Evolutionary conservation across 2,888 invertebrate genomes (phyloP).

Genomic region (Drosophila lutescens): DNA sequence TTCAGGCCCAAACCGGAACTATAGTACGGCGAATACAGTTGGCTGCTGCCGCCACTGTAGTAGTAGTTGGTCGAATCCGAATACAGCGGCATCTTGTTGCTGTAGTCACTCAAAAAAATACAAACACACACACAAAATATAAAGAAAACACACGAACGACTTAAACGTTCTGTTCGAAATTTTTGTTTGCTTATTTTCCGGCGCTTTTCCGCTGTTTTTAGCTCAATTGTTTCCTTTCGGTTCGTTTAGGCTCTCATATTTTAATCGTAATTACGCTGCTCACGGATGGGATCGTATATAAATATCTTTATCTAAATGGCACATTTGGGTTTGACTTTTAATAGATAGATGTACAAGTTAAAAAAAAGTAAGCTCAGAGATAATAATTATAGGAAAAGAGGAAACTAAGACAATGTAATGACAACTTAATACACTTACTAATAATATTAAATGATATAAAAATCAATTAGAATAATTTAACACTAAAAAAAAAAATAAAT

Average conservation of each 20-base stretch:
- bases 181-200: slow-evolving; percentile 17
- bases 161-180: not conserved
- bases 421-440: too few relatives aligned
- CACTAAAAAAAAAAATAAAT: too few relatives aligned
- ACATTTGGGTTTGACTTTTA: not conserved
- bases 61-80: slow-evolving; percentile 87
- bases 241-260: slow-evolving; percentile 29
- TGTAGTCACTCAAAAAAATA: slow-evolving; percentile 30
- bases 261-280: slow-evolving; percentile 17
- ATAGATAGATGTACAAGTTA: too few relatives aligned
- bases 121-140: not conserved
- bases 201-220: slow-evolving; percentile 16
- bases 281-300: not conserved
- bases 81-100: slow-evolving; percentile 87
- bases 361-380: too few relatives aligned
- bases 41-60: slow-evolving; percentile 85
- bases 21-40: slow-evolving; percentile 85
- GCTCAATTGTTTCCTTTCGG: slow-evolving; percentile 9
- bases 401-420: too few relatives aligned
- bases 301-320: slow-evolving; percentile 15
- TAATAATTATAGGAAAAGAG: too few relatives aligned
- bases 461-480: too few relatives aligned
- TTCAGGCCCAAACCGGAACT: slow-evolving; percentile 83
- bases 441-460: too few relatives aligned
- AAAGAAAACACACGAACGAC: slow-evolving; percentile 5